Evolutionary conservation across 2,888 invertebrate genomes (phyloP), one percentile per base, ranked within the genome.

Genomic region (Agonum fuliginosum): DNA sequence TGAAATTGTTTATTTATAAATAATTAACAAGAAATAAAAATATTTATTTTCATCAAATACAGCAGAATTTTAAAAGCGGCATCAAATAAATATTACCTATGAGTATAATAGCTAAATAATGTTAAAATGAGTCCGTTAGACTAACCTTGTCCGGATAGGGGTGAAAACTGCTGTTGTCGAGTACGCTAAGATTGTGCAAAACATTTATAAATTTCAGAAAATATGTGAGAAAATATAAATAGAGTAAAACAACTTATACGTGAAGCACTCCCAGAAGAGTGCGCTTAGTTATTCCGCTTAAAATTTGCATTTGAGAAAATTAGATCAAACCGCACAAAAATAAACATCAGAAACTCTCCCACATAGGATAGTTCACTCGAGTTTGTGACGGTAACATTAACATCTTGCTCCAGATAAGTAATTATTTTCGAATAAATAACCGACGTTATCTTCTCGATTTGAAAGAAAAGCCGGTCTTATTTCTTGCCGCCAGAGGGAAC

Each of bases 361-460:
- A 62, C 30, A 19, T 30, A 8, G 8, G 27, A 30, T 6, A 30
- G 30, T 30, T 58, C 30, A 58, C 17, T 58, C 27, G 17, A 14
- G 17, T 58, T 30, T 2, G 17, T 30, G n/a, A n/a, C n/a, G n/a
- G n/a, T 14, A 30, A 27, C 58, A 27, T 54, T 24, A 43, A 12
- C 46, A 43, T 43, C 14, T 51, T 51, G 30, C 34, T 71, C 14
- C 12, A 62, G 17, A 62, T 74, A 6, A 46, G 51, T 19, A 41
- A 74, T 74, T 62, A 74, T 62, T 46, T 43, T 62, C 74, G 62
- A 17, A 74, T 74, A 74, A 74, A 74, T 43, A 74, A 62, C 19
- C 51, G 70, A 71, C 67, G 37, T 67, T 67, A 71, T 48, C 71
- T 71, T 3, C 74, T 74, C 74, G 65, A 74, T 74, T 62, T 46